phyloP scores from a whole-genome alignment of 2,888 invertebrate genomes.

The Lepas anatifera region DNA sequence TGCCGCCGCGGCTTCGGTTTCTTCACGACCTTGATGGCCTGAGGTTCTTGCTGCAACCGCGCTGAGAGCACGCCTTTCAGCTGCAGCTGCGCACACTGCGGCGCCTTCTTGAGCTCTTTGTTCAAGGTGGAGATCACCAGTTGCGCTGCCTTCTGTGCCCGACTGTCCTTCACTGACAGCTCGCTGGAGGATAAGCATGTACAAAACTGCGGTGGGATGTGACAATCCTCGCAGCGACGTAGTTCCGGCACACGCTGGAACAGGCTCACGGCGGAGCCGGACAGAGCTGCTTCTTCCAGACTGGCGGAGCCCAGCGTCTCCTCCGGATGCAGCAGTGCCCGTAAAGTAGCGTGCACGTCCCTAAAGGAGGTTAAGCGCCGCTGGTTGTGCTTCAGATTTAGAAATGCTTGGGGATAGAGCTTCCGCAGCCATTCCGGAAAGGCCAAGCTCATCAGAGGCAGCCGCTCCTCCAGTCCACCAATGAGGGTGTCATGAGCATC shows the following conservation, averaged over 20 bases:
- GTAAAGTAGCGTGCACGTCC: slow-evolving; percentile 67
- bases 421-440: slow-evolving; percentile 58
- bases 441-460: slow-evolving; percentile 63
- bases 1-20: too few species aligned
- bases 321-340: slow-evolving; percentile 44
- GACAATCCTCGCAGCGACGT: slow-evolving; percentile 63
- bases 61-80: background rate
- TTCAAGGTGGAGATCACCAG: background rate
- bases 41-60: background rate
- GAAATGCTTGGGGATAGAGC: slow-evolving; percentile 46
- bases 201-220: slow-evolving; percentile 74
- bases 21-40: background rate
- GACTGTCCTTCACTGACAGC: background rate
- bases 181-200: slow-evolving; percentile 48
- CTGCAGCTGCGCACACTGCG: background rate
- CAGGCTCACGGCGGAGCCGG: slow-evolving; percentile 53
- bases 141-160: background rate
- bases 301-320: slow-evolving; percentile 3
- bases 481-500: slow-evolving; percentile 61
- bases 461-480: slow-evolving; percentile 38
- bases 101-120: background rate
- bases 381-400: slow-evolving; percentile 52
- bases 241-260: slow-evolving; percentile 57
- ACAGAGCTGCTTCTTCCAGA: slow-evolving; percentile 1
- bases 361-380: slow-evolving; percentile 66